phyloP scores from a whole-genome alignment of 2,888 invertebrate species.

The Erynnis tages region DNA sequence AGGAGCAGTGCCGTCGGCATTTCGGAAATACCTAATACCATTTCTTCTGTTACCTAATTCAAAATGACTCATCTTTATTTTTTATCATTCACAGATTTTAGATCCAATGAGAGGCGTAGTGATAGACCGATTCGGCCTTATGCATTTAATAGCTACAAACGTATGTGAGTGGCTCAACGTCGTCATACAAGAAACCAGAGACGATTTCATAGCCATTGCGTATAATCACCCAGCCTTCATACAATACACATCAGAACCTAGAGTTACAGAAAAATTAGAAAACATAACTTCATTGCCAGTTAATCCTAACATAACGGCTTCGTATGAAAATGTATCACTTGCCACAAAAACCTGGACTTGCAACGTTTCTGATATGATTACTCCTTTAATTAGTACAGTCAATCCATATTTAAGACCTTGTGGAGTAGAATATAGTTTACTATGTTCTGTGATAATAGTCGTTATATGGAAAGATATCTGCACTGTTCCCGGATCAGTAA shows the following conservation, averaged over 20 bases:
- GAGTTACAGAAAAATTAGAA: slow-evolving; percentile 44
- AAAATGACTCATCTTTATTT: too few species aligned
- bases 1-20: too few species aligned
- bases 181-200: slow-evolving; percentile 92
- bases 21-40: too few species aligned
- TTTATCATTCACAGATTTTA: slow-evolving; percentile 53
- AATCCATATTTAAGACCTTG: slow-evolving; percentile 91
- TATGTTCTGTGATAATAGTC: slow-evolving; percentile 89
- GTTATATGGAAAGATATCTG: slow-evolving; percentile 90
- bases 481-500: slow-evolving; percentile 75
- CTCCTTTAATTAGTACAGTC: slow-evolving; percentile 83
- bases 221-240: slow-evolving; percentile 56
- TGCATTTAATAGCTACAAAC: slow-evolving; percentile 97
- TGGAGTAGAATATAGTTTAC: slow-evolving; percentile 90
- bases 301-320: not conserved
- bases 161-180: slow-evolving; percentile 96
- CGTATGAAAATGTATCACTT: slow-evolving; percentile 41
- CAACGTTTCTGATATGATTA: slow-evolving; percentile 79
- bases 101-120: slow-evolving; percentile 75
- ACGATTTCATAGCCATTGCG: slow-evolving; percentile 85
- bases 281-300: slow-evolving; percentile 44
- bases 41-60: too few species aligned
- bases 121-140: slow-evolving; percentile 90
- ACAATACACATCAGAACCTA: slow-evolving; percentile 46
- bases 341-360: slow-evolving; percentile 58